Evolutionary conservation across 1,140 invertebrate genomes (phyloP).

Genomic region (Chelonus insularis): DNA sequence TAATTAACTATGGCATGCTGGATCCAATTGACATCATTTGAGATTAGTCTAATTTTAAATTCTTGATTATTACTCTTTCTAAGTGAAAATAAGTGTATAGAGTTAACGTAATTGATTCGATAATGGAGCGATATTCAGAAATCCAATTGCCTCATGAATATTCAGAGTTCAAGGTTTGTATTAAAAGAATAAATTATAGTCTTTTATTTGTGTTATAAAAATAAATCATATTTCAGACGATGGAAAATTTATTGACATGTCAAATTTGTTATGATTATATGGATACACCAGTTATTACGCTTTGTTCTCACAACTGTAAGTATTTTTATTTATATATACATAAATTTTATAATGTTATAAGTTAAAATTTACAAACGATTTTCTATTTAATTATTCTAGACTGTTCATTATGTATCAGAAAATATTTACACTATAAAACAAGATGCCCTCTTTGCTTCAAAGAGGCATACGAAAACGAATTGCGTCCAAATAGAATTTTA

Average conservation of each 20-base stretch:
- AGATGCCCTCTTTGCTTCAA: slow-evolving; percentile 63
- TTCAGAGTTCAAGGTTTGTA: too few species aligned
- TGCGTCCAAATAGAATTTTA: slow-evolving; percentile 59
- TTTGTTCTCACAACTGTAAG: slow-evolving; percentile 60
- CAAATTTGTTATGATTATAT: slow-evolving; percentile 60
- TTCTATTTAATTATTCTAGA: slow-evolving; percentile 45
- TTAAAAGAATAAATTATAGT: too few species aligned
- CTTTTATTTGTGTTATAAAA: neutral
- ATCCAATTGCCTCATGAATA: too few species aligned
- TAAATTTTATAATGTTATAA: slow-evolving; percentile 5
- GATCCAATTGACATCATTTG: too few species aligned
- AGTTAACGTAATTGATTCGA: too few species aligned
- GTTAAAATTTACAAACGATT: slow-evolving; percentile 4
- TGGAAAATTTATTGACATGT: slow-evolving; percentile 53
- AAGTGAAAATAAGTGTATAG: too few species aligned
- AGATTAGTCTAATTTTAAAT: too few species aligned
- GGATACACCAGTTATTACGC: slow-evolving; percentile 54
- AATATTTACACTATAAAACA: slow-evolving; percentile 61
- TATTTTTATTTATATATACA: neutral
- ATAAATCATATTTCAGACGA: slow-evolving; percentile 43
- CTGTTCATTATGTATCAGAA: slow-evolving; percentile 65
- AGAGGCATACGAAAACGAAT: slow-evolving; percentile 59
- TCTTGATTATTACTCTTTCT: too few species aligned
- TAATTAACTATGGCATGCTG: too few species aligned
- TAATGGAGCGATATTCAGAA: too few species aligned